Percentiles rank a stretch among this genome's conserved stretches.
These are phyloP conservation scores for Drosophila pachea DNA, from an alignment of 1,140 invertebrate species.

Conservation along the genomic window DNA sequence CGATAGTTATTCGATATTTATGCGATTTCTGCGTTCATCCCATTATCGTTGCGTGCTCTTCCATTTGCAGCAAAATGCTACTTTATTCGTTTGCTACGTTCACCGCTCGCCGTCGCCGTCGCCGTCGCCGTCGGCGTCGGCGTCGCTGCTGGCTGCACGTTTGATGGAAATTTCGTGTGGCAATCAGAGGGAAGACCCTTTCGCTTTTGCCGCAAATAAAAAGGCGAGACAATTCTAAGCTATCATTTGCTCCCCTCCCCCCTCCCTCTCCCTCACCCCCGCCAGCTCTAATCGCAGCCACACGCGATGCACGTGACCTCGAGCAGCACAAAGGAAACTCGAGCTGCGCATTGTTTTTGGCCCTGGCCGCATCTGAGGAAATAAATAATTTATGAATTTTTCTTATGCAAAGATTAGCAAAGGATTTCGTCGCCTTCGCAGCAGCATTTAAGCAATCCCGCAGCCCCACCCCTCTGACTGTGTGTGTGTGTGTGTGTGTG, in stretches of 20 bases:
- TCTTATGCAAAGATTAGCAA: conserved; percentile 52
- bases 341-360: background rate
- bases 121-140: background rate
- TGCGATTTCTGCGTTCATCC: no score
- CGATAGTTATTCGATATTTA: no score
- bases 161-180: conserved; percentile 37
- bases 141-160: conserved; percentile 7
- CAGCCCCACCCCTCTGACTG: background rate
- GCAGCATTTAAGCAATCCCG: conserved; percentile 5
- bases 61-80: conserved; percentile 17
- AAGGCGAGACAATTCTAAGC: conserved; percentile 62
- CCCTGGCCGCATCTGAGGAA: conserved; percentile 13
- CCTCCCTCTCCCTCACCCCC: conserved; percentile 1
- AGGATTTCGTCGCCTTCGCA: conserved; percentile 41
- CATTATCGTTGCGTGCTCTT: background rate
- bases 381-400: conserved; percentile 60
- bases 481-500: background rate
- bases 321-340: background rate
- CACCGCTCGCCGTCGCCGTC: background rate
- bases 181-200: conserved; percentile 47
- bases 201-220: conserved; percentile 39
- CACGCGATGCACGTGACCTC: conserved; percentile 22
- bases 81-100: conserved; percentile 40
- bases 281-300: conserved; percentile 38
- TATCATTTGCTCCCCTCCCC: conserved; percentile 1